Base-by-base conservation (phyloP, 2,113 vertebrate species). In the Suricata suricatta region DNA sequence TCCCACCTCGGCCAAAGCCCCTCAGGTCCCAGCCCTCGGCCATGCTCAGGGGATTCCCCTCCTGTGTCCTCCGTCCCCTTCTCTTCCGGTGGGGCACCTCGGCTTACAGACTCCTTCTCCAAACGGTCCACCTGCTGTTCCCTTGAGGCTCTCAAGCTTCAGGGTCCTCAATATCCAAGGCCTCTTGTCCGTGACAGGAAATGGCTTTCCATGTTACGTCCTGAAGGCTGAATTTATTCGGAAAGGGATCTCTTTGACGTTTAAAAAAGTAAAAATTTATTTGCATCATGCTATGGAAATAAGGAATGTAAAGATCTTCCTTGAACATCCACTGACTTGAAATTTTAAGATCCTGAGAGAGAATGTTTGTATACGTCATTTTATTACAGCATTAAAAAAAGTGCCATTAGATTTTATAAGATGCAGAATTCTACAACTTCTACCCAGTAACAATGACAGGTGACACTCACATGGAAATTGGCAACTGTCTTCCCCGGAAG, bases 191-290 rank as follows among this genome's bases (percentile, higher is more conserved):
- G 41, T 10, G 27, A 84, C 14, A 92, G 57, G 44, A 92, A 29
- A 38, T 38, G 66, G 44, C 25, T 31, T 60, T 29, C 50, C 1
- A 2, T 1, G 3, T 81, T 81, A 87, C 63, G 60, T 94, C 66
- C 44, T 86, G 19, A 29, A 76, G n/a, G 85, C 54, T 87, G 21
- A 77, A 82, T 81, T 96, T 83, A 87, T 38, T 88, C 69, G 71
- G 69, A 81, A 95, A 74, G 88, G 50, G 31, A 54, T 71, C 50
- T 63, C 47, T 35, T 60, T 88, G 35, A 88, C 44, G 77, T 57
- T 71, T 35, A 77, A 90, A 71, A 71, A 86, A 31, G 63, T 82
- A n/a, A 72, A 72, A 84, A 52, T 41, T 76, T 52, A 41, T 12
- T 92, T 17, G 19, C 52, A 71, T 7, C 76, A 17, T 90, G 57